phyloP scores from a whole-genome alignment of 2,113 vertebrate genomes.

The Corythoichthys intestinalis region DNA sequence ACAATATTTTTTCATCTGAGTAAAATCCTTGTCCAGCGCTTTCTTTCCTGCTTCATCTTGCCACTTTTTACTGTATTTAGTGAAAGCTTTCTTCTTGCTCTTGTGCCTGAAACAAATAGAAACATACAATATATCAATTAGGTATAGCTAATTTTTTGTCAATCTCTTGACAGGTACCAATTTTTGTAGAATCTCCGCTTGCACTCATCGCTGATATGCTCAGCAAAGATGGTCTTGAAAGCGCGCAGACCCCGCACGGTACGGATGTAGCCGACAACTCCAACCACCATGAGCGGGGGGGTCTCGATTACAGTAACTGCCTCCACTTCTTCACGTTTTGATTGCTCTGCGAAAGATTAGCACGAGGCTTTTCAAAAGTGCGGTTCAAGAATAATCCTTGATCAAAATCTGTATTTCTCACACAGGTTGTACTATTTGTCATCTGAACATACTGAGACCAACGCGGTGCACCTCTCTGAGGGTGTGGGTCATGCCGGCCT shows the following conservation, averaged over 20 bases:
- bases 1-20: constrained; percentile 92
- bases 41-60: constrained; percentile 95
- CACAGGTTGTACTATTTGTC: too few relatives aligned
- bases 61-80: constrained; percentile 97
- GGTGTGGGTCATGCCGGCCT: constrained; percentile 97
- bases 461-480: constrained; percentile 88
- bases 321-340: constrained; percentile 94
- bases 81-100: constrained; percentile 98
- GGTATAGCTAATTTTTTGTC: background rate
- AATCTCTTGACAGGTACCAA: constrained; percentile 72
- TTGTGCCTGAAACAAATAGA: constrained; percentile 83
- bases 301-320: constrained; percentile 93
- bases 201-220: constrained; percentile 95
- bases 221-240: constrained; percentile 93
- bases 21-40: constrained; percentile 92
- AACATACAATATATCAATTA: background rate
- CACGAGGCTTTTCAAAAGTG: background rate
- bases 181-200: constrained; percentile 96
- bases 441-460: constrained; percentile 78
- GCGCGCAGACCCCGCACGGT: constrained; percentile 85
- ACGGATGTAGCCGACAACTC: constrained; percentile 85
- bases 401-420: too few relatives aligned
- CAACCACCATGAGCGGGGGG: constrained; percentile 89
- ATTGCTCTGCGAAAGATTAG: constrained; percentile 76
- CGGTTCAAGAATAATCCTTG: too few relatives aligned